phyloP scores from a whole-genome alignment of 1,140 invertebrate species.

The Penaeus vannamei region DNA sequence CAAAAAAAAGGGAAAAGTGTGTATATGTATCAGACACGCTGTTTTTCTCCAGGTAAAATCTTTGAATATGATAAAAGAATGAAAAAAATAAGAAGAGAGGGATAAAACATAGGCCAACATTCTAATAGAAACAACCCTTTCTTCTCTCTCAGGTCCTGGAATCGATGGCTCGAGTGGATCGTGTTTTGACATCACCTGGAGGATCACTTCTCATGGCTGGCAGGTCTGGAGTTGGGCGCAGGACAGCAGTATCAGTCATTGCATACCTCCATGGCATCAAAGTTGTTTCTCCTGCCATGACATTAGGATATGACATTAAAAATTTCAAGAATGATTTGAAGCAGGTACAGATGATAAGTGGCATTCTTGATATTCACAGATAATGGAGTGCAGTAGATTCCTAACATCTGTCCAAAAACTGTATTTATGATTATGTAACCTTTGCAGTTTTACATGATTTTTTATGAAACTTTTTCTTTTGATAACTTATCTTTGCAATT shows the following conservation, averaged over 20 bases:
- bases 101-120: too few relatives aligned
- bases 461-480: background rate
- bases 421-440: too few relatives aligned
- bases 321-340: slow-evolving; percentile 80
- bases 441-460: background rate
- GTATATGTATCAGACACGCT: too few relatives aligned
- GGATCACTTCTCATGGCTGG: slow-evolving; percentile 84
- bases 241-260: slow-evolving; percentile 82
- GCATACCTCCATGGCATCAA: slow-evolving; percentile 81
- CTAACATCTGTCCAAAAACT: background rate
- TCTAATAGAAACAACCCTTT: slow-evolving; percentile 70
- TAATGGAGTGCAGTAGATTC: slow-evolving; percentile 67
- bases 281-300: slow-evolving; percentile 78
- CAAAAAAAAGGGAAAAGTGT: too few relatives aligned
- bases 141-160: slow-evolving; percentile 80
- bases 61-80: background rate
- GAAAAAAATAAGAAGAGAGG: slow-evolving; percentile 65
- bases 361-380: slow-evolving; percentile 43
- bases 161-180: slow-evolving; percentile 78
- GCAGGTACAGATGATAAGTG: slow-evolving; percentile 70
- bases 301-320: slow-evolving; percentile 76
- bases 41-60: background rate
- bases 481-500: background rate
- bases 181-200: slow-evolving; percentile 76
- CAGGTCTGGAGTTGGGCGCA: slow-evolving; percentile 82